These are phyloP conservation scores for Lacanobia oleracea DNA, from an alignment of 2,888 invertebrate species.

Conservation along the genomic window DNA sequence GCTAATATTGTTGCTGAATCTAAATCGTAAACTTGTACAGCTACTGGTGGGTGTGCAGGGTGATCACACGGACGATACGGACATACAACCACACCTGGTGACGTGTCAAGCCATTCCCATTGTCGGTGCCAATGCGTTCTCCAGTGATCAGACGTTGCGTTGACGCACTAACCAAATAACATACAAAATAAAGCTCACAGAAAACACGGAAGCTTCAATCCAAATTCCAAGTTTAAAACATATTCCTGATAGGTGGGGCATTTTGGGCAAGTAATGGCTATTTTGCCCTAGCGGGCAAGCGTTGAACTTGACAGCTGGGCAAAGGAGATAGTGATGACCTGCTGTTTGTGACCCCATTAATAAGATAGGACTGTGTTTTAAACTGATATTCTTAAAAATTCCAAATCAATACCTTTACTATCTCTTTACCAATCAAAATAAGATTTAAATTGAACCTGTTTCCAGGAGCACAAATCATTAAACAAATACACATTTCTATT, in stretches of 20 bases:
- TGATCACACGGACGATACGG: slow-evolving; percentile 79
- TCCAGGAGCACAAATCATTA: background rate
- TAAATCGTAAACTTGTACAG: slow-evolving; percentile 51
- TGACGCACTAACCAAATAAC: slow-evolving; percentile 83
- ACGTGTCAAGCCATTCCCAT: slow-evolving; percentile 84
- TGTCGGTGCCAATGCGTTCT: slow-evolving; percentile 82
- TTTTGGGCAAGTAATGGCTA: background rate
- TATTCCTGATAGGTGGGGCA: slow-evolving; percentile 16
- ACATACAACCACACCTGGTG: slow-evolving; percentile 79
- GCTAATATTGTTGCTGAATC: slow-evolving; percentile 37
- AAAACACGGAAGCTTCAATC: slow-evolving; percentile 54
- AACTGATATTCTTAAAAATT: slow-evolving; percentile 8
- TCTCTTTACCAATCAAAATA: slow-evolving; percentile 44
- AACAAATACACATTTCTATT: background rate
- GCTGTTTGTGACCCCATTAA: slow-evolving; percentile 2
- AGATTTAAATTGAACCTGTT: background rate
- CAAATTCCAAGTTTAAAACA: slow-evolving; percentile 37
- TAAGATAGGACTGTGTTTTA: slow-evolving; percentile 31
- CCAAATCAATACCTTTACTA: slow-evolving; percentile 23
- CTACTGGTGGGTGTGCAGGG: slow-evolving; percentile 77
- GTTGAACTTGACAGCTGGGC: slow-evolving; percentile 3
- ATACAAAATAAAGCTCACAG: slow-evolving; percentile 61
- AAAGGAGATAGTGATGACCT: background rate
- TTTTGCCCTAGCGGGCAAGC: background rate
- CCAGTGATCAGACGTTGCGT: slow-evolving; percentile 86